These are phyloP conservation scores for Erethizon dorsatum DNA, from an alignment of 2,797 vertebrate species.

Conservation along the genomic window DNA sequence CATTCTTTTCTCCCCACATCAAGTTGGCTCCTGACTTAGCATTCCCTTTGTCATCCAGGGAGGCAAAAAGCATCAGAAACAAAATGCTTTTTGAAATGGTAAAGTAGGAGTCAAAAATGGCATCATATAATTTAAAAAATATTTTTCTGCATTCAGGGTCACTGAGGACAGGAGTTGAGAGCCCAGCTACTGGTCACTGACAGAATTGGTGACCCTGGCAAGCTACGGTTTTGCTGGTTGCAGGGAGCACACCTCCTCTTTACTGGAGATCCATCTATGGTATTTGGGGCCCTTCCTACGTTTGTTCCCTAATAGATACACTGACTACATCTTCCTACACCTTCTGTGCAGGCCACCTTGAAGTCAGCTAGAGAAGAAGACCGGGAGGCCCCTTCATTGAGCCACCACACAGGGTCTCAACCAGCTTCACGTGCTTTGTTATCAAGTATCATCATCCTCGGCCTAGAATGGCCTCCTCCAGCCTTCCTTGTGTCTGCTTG, in stretches of 20 bases:
- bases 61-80: conserved; percentile 27
- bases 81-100: conserved; percentile 36
- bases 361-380: conserved; percentile 6
- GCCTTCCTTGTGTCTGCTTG: background rate
- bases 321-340: background rate
- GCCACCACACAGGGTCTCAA: background rate
- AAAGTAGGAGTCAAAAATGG: background rate
- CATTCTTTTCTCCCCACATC: background rate
- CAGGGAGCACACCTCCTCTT: background rate
- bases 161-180: background rate
- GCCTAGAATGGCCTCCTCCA: background rate
- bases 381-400: background rate
- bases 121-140: background rate
- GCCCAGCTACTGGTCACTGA: background rate
- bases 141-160: background rate
- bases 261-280: background rate
- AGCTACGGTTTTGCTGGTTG: background rate
- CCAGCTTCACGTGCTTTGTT: background rate
- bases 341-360: background rate
- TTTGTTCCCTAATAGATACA: background rate
- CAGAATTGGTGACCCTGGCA: background rate
- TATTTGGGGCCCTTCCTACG: background rate
- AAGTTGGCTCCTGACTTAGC: background rate
- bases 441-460: background rate
- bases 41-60: background rate